A percentile compares a stretch with the other conserved stretches of the same genome.
Conservation (phyloP, 1,140 invertebrate genomes). For the Trigoniulus corallinus region DNA sequence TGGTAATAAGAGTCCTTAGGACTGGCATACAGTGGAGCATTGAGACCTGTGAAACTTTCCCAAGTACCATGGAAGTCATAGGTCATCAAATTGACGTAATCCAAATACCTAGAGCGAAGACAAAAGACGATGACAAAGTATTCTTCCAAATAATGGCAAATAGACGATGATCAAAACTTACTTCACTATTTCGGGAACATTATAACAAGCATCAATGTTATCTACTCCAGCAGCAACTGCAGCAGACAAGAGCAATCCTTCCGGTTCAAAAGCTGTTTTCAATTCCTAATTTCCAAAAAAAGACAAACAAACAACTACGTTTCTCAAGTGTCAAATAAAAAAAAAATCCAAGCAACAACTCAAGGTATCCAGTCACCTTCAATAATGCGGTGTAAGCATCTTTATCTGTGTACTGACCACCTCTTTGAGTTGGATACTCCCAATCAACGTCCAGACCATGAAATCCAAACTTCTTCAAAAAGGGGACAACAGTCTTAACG, state of each 20-base stretch:
- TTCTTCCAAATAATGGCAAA: neutral
- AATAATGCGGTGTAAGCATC: neutral
- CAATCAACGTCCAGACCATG: conserved; percentile 45
- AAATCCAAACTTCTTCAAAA: conserved; percentile 38
- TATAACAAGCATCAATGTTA: conserved; percentile 54
- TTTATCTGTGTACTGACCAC: conserved; percentile 12
- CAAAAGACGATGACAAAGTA: conserved; percentile 5
- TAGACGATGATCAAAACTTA: conserved; percentile 8
- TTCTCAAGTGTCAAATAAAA: too few species aligned
- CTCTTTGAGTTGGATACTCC: conserved; percentile 40
- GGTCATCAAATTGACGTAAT: conserved; percentile 74
- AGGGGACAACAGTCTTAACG: conserved; percentile 36
- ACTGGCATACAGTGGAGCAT: conserved; percentile 26
- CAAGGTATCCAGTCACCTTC: too few species aligned
- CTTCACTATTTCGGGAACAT: conserved; percentile 46
- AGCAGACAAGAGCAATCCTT: conserved; percentile 32
- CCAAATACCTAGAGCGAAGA: conserved; percentile 28
- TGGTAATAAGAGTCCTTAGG: conserved; percentile 9
- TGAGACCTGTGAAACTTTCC: conserved; percentile 25
- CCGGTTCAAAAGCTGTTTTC: conserved; percentile 47
- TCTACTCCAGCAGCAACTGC: conserved; percentile 35
- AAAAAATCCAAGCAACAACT: too few species aligned
- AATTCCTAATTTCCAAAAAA: conserved; percentile 45
- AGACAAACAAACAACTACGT: too few species aligned
- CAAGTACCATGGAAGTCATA: conserved; percentile 84